These are phyloP conservation scores for Parnassius apollo DNA, from an alignment of 2,888 invertebrate species.

Conservation along the genomic window DNA sequence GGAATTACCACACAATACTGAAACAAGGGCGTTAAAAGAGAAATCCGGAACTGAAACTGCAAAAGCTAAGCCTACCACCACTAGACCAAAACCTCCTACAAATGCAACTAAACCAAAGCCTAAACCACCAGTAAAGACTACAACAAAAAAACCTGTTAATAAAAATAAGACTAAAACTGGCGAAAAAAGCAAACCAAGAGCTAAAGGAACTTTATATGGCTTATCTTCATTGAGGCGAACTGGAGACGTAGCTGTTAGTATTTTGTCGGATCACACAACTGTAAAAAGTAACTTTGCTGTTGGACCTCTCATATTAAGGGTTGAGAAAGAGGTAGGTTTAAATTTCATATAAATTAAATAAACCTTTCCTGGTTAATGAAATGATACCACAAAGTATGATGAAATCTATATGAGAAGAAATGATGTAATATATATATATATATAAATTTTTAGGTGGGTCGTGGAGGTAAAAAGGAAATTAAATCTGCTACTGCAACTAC, in stretches of 20 bases:
- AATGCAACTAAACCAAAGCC: constrained; percentile 56
- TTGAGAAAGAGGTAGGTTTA: constrained; percentile 85
- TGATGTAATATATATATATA: constrained; percentile 25
- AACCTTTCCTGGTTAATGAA: not conserved
- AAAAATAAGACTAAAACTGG: constrained; percentile 66
- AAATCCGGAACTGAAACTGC: constrained; percentile 54
- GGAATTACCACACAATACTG: constrained; percentile 23
- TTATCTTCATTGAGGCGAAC: constrained; percentile 88
- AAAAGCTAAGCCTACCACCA: constrained; percentile 61
- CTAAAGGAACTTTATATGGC: constrained; percentile 90
- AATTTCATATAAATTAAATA: not conserved
- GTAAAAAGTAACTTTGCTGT: constrained; percentile 91
- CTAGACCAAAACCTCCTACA: constrained; percentile 47
- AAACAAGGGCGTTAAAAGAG: constrained; percentile 62
- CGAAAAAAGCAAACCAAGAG: constrained; percentile 81
- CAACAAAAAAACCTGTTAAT: constrained; percentile 56
- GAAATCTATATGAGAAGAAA: constrained; percentile 5
- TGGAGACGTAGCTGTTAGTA: constrained; percentile 90
- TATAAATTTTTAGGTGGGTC: constrained; percentile 82
- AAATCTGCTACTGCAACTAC: constrained; percentile 94
- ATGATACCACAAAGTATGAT: not conserved
- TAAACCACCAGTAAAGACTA: constrained; percentile 61
- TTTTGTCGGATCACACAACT: constrained; percentile 89
- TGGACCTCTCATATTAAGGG: constrained; percentile 89
- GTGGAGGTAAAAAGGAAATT: constrained; percentile 89